Evolutionary conservation across 2,797 vertebrate genomes (phyloP).

Genomic region (Corythornis leucogaster): DNA sequence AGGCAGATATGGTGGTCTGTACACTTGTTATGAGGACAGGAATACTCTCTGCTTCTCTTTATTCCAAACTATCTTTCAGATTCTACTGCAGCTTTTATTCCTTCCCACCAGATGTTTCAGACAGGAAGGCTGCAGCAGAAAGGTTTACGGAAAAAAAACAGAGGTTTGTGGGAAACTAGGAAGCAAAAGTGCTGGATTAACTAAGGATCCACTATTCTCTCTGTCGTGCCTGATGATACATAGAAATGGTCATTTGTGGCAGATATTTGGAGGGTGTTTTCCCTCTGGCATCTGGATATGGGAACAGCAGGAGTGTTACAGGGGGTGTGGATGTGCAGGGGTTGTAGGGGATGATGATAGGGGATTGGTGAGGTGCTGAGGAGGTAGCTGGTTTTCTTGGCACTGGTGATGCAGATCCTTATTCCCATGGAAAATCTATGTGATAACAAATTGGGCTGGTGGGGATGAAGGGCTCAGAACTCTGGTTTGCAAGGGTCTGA

Average conservation of each 20-base stretch:
- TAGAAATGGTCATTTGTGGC: not conserved
- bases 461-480: not conserved
- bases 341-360: rapidly evolving
- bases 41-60: not conserved
- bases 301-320: not conserved
- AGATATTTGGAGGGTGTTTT: not conserved
- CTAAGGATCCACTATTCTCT: not conserved
- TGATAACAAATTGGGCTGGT: not conserved
- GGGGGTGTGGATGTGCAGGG: not conserved
- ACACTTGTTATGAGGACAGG: not conserved
- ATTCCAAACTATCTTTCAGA: not conserved
- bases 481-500: not conserved
- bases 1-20: rapidly evolving
- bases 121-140: not conserved
- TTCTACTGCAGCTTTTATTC: not conserved
- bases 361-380: not conserved
- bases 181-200: not conserved
- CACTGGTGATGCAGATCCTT: not conserved
- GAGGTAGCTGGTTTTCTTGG: not conserved
- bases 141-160: not conserved
- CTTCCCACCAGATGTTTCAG: not conserved
- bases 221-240: not conserved
- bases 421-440: not conserved
- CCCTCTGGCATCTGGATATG: not conserved
- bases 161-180: not conserved